phyloP scores from a whole-genome alignment of 35 echinoderm and acorn worm species.

The Ophiothrix spiculata region DNA sequence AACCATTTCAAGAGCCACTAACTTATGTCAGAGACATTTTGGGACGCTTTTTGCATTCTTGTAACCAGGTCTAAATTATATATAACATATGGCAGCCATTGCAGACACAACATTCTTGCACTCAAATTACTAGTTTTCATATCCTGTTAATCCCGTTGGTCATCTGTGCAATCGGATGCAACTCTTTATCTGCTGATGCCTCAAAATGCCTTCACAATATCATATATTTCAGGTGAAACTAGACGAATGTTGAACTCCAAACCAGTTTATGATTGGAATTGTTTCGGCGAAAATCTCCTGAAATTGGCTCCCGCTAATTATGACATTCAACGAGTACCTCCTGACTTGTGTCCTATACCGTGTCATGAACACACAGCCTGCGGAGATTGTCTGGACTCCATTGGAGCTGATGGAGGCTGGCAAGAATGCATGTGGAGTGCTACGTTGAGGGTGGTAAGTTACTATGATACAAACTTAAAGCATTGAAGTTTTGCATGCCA shows the following conservation, averaged over 20 bases:
- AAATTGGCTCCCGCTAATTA: slow-evolving; percentile 35
- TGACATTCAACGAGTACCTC: slow-evolving; percentile 39
- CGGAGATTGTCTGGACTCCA: slow-evolving; percentile 39
- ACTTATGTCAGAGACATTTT: no score
- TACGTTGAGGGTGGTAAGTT: slow-evolving; percentile 58
- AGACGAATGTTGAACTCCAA: slow-evolving; percentile 36
- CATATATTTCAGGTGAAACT: slow-evolving; percentile 56
- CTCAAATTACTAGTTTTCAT: no score
- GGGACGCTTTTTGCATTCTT: no score
- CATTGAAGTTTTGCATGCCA: no score
- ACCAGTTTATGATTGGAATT: slow-evolving; percentile 85
- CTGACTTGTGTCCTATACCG: slow-evolving; percentile 46
- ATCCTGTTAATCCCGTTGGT: no score
- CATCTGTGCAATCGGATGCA: no score
- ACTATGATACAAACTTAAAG: no score
- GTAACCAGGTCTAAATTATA: no score
- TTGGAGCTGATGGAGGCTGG: slow-evolving; percentile 77
- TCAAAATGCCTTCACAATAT: background rate
- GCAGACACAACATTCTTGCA: no score
- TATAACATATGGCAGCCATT: no score
- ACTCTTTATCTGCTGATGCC: no score
- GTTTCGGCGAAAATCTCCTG: slow-evolving; percentile 52
- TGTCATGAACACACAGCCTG: slow-evolving; percentile 64
- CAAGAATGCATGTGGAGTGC: slow-evolving; percentile 83
- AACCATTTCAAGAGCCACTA: no score